These are phyloP conservation scores for Thalassoma bifasciatum DNA, from an alignment of 2,113 vertebrate genomes.

Conservation along the genomic window DNA sequence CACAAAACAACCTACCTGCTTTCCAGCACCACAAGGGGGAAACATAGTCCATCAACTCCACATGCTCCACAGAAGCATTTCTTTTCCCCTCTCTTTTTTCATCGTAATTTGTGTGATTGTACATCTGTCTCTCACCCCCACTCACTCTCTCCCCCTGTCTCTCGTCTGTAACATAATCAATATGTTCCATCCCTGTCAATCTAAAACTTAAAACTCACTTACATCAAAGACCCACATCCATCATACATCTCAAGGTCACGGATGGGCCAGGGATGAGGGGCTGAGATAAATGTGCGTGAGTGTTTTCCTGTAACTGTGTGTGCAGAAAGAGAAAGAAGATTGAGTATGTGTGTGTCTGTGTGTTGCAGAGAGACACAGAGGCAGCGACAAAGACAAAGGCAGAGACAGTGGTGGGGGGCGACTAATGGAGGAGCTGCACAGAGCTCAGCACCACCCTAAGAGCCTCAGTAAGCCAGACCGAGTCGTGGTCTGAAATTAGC, in stretches of 20 bases:
- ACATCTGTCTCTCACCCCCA: slow-evolving; percentile 54
- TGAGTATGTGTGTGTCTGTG: slow-evolving; percentile 38
- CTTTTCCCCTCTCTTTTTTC: slow-evolving; percentile 10
- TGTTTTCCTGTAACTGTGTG: slow-evolving; percentile 65
- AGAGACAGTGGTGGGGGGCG: slow-evolving; percentile 65
- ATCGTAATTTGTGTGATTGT: slow-evolving; percentile 63
- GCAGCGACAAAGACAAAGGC: slow-evolving; percentile 68
- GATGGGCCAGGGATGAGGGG: slow-evolving; percentile 61
- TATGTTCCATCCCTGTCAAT: slow-evolving; percentile 70
- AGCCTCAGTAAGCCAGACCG: slow-evolving; percentile 76
- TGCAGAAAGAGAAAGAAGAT: slow-evolving; percentile 29
- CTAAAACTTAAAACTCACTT: slow-evolving; percentile 78
- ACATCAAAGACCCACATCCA: slow-evolving; percentile 74
- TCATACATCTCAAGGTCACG: slow-evolving; percentile 80
- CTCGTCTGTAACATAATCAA: slow-evolving; percentile 68
- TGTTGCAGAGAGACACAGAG: slow-evolving; percentile 50
- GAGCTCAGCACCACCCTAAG: slow-evolving; percentile 75
- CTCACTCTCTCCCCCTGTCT: slow-evolving; percentile 7
- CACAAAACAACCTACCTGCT: slow-evolving; percentile 66
- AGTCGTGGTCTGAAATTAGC: slow-evolving; percentile 79
- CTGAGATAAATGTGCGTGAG: slow-evolving; percentile 68
- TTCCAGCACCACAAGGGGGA: slow-evolving; percentile 79
- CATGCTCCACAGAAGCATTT: slow-evolving; percentile 20
- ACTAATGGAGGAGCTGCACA: slow-evolving; percentile 75
- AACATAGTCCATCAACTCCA: slow-evolving; percentile 77